phyloP scores from a whole-genome alignment of 2,888 invertebrate species.

The Stratiomys singularior region DNA sequence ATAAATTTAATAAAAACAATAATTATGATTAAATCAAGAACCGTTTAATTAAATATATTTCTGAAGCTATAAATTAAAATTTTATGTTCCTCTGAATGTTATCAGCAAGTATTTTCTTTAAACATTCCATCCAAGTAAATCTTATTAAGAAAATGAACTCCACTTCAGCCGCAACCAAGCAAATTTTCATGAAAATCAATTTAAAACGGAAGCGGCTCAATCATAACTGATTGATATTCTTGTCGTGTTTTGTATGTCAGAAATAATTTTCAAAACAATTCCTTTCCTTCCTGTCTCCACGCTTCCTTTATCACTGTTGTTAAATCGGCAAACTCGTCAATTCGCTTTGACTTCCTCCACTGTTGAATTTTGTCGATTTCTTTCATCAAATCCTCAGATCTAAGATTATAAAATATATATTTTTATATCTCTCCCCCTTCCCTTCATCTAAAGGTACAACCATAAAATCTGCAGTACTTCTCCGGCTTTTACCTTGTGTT shows the following conservation, averaged over 20 bases:
- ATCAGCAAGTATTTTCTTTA: not conserved
- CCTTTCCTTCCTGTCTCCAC: conserved; percentile 31
- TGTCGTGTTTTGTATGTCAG: conserved; percentile 49
- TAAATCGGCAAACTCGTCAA: not conserved
- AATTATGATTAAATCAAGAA: no score
- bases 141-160: not conserved
- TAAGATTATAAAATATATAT: conserved; percentile 32
- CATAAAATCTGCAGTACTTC: not conserved
- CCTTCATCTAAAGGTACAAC: conserved; percentile 7
- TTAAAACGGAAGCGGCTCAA: conserved; percentile 25
- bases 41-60: not conserved
- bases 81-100: not conserved
- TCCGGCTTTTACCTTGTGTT: not conserved
- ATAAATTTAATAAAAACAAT: no score
- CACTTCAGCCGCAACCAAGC: not conserved
- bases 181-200: conserved; percentile 37
- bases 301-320: not conserved
- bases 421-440: conserved; percentile 1
- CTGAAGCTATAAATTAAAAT: not conserved
- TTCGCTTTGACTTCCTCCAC: not conserved
- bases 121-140: no score
- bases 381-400: conserved; percentile 42
- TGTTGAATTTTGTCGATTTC: conserved; percentile 7
- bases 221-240: conserved; percentile 49
- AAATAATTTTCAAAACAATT: conserved; percentile 49